Conservation (phyloP, 2,888 invertebrate genomes). For the Heliconius ismenius region DNA sequence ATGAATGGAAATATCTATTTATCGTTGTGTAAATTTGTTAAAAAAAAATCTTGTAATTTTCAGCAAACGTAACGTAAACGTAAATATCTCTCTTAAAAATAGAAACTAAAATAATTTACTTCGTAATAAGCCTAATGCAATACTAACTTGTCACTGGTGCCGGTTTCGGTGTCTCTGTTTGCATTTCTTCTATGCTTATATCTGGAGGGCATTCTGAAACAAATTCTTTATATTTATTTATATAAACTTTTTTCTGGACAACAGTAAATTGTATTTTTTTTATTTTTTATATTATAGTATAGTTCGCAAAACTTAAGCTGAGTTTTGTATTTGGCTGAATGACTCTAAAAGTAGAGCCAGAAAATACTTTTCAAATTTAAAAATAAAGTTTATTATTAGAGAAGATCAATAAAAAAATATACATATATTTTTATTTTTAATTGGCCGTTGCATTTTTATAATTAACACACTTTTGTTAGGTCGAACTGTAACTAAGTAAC, state of each 20-base stretch:
- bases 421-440: too few relatives aligned
- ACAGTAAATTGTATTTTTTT: not conserved
- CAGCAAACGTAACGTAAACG: not conserved
- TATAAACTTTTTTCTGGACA: not conserved
- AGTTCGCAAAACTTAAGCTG: too few relatives aligned
- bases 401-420: too few relatives aligned
- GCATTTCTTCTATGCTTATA: constrained; percentile 59
- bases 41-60: not conserved
- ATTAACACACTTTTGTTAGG: too few relatives aligned
- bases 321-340: too few relatives aligned
- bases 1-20: not conserved
- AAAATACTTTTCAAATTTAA: too few relatives aligned
- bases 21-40: not conserved
- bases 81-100: not conserved
- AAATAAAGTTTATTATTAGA: too few relatives aligned
- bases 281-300: too few relatives aligned
- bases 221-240: constrained; percentile 44
- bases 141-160: constrained; percentile 67
- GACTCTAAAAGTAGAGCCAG: too few relatives aligned
- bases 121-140: not conserved
- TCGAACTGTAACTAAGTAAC: too few relatives aligned
- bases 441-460: too few relatives aligned
- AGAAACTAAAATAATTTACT: not conserved
- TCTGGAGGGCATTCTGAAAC: constrained; percentile 69
- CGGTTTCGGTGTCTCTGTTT: constrained; percentile 53